Evolutionary conservation across 2,888 invertebrate species (phyloP), one percentile per base, ranked within the genome.

Genomic region (Euzophera pinguis): DNA sequence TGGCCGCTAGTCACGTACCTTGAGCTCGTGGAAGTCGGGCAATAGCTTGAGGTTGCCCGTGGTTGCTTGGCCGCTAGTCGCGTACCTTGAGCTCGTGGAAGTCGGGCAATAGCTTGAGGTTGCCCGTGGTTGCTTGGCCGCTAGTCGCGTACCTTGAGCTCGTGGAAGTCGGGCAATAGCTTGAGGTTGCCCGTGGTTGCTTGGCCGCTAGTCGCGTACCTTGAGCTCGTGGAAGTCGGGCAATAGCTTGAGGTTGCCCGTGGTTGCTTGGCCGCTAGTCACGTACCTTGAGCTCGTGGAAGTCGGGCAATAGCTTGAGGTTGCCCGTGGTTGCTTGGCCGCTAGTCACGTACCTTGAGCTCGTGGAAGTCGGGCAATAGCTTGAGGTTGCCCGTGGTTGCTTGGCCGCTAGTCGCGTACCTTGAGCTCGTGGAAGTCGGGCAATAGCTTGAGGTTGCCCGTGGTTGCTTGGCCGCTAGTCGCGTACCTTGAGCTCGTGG

Each of bases 161-260:
- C 96, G 47, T 94, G 93, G 78, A 98, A 96, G 61, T 97, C 97
- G 58, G 98, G 96, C 59, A 94, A 93, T 58, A 92, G 93, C 51
- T 22, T 22, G 95, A 22, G 22, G 22, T 91, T 56, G 93, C 92
- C 41, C 48, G 80, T 76, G 57, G 82, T 60, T 96, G 96, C 57
- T 93, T 22, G 22, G 22, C 5, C 22, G 22, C 22, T 22, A 22
- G 22, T 2, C 5, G 22, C 5, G 29, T 41, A 95, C 95, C 92
- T 98, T 98, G 34, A 98, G 93, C 61, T 98, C 96, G 47, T 94
- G 93, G 78, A 98, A 96, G 61, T 97, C 97, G 58, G 98, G 96
- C 59, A 94, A 93, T 58, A 92, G 93, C 51, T 22, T 22, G 95
- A 22, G 22, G 22, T 91, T 56, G 93, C 92, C 41, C 94, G 91